Evolutionary conservation across 2,113 vertebrate species (phyloP).

Genomic region (Dicrurus megarhynchus): DNA sequence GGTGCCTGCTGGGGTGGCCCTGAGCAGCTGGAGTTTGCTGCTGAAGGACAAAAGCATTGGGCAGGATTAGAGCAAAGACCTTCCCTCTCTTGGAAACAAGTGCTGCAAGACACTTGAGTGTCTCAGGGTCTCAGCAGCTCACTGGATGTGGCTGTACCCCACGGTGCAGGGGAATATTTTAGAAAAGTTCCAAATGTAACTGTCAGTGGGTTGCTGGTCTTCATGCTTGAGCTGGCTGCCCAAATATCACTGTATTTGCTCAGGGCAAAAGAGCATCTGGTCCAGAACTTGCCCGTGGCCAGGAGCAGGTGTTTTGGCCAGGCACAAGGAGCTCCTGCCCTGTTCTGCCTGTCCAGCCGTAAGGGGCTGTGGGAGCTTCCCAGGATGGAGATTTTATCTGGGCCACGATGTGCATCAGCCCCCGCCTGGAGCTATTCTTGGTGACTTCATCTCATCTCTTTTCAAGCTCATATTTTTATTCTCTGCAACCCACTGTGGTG

Average conservation of each 20-base stretch:
- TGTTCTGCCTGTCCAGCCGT: neutral
- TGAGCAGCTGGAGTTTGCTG: neutral
- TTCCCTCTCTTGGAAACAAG: neutral
- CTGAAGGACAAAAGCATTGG: neutral
- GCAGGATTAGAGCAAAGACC: neutral
- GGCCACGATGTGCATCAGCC: neutral
- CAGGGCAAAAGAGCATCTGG: neutral
- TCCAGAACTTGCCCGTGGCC: accelerated
- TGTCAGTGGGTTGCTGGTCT: neutral
- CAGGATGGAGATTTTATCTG: slow-evolving; percentile 21
- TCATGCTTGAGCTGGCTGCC: neutral
- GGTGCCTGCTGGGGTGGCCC: neutral
- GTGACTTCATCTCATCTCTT: slow-evolving; percentile 35
- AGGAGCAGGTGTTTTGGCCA: neutral
- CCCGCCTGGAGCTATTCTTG: slow-evolving; percentile 35
- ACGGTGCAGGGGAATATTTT: accelerated
- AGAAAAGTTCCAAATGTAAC: neutral
- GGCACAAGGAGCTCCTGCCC: neutral
- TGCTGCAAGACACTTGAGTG: neutral
- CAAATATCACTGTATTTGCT: neutral
- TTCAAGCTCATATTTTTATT: slow-evolving; percentile 8
- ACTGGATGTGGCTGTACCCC: accelerated
- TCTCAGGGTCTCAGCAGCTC: neutral
- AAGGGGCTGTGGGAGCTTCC: neutral
- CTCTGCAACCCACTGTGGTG: neutral